A percentile compares a stretch with the other conserved stretches of the same genome.
These are phyloP conservation scores for Natator depressus DNA, from an alignment of 2,113 vertebrate genomes.

Conservation along the genomic window DNA sequence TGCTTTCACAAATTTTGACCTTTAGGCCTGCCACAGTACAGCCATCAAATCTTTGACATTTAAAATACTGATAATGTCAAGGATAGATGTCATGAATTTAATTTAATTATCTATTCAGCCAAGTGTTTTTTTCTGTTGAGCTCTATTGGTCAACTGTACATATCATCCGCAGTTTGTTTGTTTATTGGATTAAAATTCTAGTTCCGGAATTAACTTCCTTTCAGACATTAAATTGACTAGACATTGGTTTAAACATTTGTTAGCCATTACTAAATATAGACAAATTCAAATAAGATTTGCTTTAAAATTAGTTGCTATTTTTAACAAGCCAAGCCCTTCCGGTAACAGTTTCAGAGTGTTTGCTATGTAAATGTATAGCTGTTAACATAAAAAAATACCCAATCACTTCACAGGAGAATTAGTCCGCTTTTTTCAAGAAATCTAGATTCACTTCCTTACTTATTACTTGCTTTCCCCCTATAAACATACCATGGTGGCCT, in stretches of 20 bases:
- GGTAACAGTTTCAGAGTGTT: neutral
- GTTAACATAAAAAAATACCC: neutral
- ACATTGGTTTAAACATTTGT: neutral
- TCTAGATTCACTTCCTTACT: neutral
- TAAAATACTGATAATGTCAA: neutral
- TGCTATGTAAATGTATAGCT: neutral
- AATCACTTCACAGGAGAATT: neutral
- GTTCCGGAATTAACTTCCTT: neutral
- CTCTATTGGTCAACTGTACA: neutral
- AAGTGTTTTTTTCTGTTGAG: neutral
- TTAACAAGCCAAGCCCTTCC: neutral
- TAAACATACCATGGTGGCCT: neutral
- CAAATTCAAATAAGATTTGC: neutral
- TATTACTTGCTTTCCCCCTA: neutral
- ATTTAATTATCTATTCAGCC: slow-evolving; percentile 16
- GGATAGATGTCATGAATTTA: neutral
- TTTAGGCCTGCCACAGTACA: neutral
- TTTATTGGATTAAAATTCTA: neutral
- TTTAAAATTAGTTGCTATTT: neutral
- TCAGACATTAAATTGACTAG: neutral
- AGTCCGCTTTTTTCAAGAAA: neutral
- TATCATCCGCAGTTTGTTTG: neutral
- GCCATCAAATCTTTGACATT: neutral
- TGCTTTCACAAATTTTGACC: neutral
- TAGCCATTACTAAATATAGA: neutral